Percentiles rank a stretch among this genome's conserved stretches.
These are phyloP conservation scores for Oscheius onirici DNA, from an alignment of 2,888 invertebrate genomes.

Conservation along the genomic window DNA sequence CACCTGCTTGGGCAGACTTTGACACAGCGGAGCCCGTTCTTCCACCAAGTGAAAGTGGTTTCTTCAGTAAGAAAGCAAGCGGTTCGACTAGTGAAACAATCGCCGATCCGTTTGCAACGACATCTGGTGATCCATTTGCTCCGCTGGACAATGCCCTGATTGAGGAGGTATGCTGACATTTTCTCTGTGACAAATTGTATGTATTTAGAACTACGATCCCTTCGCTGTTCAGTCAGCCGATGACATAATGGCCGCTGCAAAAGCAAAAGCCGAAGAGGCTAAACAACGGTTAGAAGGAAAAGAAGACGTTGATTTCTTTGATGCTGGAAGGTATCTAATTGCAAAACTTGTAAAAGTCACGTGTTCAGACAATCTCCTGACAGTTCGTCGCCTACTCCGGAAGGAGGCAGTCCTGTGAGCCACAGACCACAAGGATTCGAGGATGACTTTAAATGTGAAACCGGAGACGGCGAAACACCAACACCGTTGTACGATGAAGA, in stretches of 20 bases:
- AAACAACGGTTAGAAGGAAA: constrained; percentile 41
- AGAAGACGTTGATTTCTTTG: constrained; percentile 60
- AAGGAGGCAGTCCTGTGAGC: constrained; percentile 67
- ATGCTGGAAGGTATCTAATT: constrained; percentile 28
- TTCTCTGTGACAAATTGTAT: background rate
- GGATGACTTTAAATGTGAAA: constrained; percentile 67
- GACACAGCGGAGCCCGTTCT: constrained; percentile 59
- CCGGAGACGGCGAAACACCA: constrained; percentile 45
- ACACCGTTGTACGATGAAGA: constrained; percentile 86
- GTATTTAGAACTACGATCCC: constrained; percentile 67
- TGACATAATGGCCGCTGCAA: constrained; percentile 70
- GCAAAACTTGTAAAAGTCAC: background rate
- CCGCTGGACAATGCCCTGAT: constrained; percentile 54
- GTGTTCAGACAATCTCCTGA: constrained; percentile 51
- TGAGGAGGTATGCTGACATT: constrained; percentile 47
- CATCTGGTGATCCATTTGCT: constrained; percentile 60
- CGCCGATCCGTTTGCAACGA: constrained; percentile 43
- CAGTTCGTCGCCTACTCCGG: constrained; percentile 67
- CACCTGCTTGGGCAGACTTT: constrained; percentile 61
- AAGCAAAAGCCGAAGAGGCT: constrained; percentile 62
- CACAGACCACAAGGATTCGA: constrained; percentile 67
- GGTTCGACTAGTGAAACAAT: constrained; percentile 25
- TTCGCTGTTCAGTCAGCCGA: constrained; percentile 70
- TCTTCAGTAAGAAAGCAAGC: constrained; percentile 57
- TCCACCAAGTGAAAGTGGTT: constrained; percentile 68